Base-by-base conservation (phyloP, 2,797 vertebrate species). In the Lepilemur septentrionalis region DNA sequence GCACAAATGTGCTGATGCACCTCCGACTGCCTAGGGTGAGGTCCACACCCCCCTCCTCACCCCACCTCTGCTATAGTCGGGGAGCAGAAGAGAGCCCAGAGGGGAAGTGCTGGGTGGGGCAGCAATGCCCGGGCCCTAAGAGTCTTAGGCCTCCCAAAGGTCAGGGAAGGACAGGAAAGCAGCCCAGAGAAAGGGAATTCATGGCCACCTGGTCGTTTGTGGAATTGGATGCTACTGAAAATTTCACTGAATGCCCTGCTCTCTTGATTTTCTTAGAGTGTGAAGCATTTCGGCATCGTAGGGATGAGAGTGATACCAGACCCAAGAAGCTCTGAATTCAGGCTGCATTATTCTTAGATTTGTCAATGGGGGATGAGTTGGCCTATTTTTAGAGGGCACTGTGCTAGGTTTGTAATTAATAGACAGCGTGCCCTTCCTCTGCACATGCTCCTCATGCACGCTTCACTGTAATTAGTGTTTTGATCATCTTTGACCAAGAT, bases 381-480 rank as follows among this genome's bases (percentile, higher is more conserved):
- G 20, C 43, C 69, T 96, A 82, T 95, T 92, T 97, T 92, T 89
- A 93, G 93, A 83, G 9, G 20, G 48, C 7, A 2, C 61, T 2
- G 0, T 35, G 5, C 57, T 59, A 30, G 65, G 80, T 73, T 69
- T 89, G 85, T 95, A 86, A 96, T 95, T 81, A 97, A 85, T 61
- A 95, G 88, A 57, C 61, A 83, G 89, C 11, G 0, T 80, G 78
- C 72, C 65, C 79, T 50, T 70, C 72, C 38, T 81, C 91, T 32
- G 20, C 13, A 18, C 3, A 18, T 14, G 63, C 70, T 80, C 85
- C 87, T 93, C 92, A 86, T 79, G 89, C 91, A 69, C 0, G 1
- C 89, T 23, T 41, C n/a, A 48, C 46, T 43, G 94, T 95, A 67
- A 96, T 95, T 94, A 93, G 85, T 30, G 72, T 81, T 86, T 95